Percentiles rank a stretch among this genome's conserved stretches.
These are phyloP conservation scores for Semnornis frantzii DNA, from an alignment of 2,113 vertebrate genomes.

Conservation along the genomic window DNA sequence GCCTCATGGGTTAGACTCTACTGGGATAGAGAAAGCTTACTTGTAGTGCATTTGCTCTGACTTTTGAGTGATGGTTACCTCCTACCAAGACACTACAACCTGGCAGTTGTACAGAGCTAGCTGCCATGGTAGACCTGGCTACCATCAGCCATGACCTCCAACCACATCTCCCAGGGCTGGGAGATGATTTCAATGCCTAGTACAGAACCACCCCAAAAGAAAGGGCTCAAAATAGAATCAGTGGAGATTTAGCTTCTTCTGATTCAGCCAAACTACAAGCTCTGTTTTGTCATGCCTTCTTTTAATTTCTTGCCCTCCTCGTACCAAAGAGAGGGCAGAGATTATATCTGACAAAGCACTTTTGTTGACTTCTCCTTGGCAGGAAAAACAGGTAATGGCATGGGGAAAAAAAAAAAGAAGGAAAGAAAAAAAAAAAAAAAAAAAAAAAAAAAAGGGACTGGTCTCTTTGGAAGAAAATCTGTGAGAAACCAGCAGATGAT, in stretches of 20 bases:
- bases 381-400: background rate
- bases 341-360: background rate
- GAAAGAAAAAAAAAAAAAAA: no score
- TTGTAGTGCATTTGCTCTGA: background rate
- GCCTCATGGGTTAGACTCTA: background rate
- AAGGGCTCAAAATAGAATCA: constrained; percentile 21
- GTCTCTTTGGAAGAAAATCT: background rate
- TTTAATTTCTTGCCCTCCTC: background rate
- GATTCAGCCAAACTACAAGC: background rate
- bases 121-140: background rate
- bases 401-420: background rate
- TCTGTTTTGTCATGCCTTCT: constrained; percentile 3
- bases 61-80: background rate
- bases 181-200: background rate
- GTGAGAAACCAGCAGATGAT: background rate
- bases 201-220: background rate
- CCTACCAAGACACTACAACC: background rate
- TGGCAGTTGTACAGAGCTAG: background rate
- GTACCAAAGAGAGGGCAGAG: background rate
- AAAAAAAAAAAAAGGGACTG: background rate
- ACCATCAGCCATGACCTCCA: background rate
- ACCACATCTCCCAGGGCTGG: background rate
- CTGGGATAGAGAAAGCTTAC: background rate
- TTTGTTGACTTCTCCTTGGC: background rate
- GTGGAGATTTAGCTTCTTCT: background rate